Percentiles rank a stretch among this genome's conserved stretches.
Conservation (phyloP, 2,888 invertebrate species). For the Drosophila pseudotakahashii region DNA sequence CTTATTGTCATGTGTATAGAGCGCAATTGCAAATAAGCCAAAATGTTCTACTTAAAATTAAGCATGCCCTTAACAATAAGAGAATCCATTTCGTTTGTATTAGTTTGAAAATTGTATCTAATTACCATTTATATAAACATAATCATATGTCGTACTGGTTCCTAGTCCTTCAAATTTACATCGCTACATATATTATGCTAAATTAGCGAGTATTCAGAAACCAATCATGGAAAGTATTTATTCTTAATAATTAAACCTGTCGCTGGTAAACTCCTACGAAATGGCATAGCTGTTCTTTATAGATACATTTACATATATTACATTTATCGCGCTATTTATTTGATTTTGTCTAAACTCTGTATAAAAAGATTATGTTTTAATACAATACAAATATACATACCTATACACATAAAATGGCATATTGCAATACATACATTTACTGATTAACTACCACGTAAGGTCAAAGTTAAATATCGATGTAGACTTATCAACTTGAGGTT, state of each 20-base stretch:
- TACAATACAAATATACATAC: constrained; percentile 27
- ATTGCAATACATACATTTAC: constrained; percentile 51
- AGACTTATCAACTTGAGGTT: constrained; percentile 53
- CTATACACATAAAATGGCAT: constrained; percentile 32
- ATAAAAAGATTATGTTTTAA: constrained; percentile 42
- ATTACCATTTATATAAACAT: constrained; percentile 25
- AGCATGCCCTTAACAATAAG: constrained; percentile 36
- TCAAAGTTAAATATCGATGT: constrained; percentile 34
- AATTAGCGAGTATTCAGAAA: constrained; percentile 58
- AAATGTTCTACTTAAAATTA: constrained; percentile 50
- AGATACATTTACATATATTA: constrained; percentile 42
- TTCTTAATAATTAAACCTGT: constrained; percentile 58
- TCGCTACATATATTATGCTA: constrained; percentile 55
- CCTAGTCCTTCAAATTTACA: constrained; percentile 72
- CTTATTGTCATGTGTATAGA: constrained; percentile 28
- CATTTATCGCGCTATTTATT: constrained; percentile 35
- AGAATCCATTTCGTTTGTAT: constrained; percentile 30
- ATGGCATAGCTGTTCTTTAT: constrained; percentile 71
- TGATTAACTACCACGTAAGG: constrained; percentile 36
- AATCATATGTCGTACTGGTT: constrained; percentile 65
- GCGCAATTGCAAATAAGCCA: constrained; percentile 54
- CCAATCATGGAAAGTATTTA: constrained; percentile 66
- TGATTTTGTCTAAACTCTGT: constrained; percentile 35
- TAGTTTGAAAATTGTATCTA: constrained; percentile 26
- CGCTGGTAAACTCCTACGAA: constrained; percentile 54